Percentiles rank a stretch among this genome's conserved stretches.
phyloP scores from a whole-genome alignment of 2,888 invertebrate species.

The Didymodactylos carnosus region DNA sequence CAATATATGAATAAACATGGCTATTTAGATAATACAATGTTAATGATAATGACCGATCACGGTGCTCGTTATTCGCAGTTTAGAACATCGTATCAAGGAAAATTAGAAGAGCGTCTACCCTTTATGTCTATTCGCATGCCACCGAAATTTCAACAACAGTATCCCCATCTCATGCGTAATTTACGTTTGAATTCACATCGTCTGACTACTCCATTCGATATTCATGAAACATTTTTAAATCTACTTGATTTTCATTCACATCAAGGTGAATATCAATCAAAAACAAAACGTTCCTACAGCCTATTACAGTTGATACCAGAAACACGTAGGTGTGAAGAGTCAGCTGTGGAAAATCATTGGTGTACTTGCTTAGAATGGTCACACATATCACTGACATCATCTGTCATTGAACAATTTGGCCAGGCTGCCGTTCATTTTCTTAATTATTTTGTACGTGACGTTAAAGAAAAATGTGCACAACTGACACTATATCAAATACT shows the following conservation, averaged over 20 bases:
- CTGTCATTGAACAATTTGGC: slow-evolving; percentile 41
- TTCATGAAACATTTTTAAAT: slow-evolving; percentile 57
- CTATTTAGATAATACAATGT: slow-evolving; percentile 40
- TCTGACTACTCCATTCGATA: slow-evolving; percentile 63
- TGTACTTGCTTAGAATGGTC: slow-evolving; percentile 59
- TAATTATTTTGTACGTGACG: slow-evolving; percentile 42
- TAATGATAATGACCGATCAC: slow-evolving; percentile 63
- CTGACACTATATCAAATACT: slow-evolving; percentile 45
- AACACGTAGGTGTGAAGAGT: slow-evolving; percentile 53
- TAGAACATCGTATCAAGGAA: slow-evolving; percentile 53
- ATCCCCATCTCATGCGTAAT: slow-evolving; percentile 45
- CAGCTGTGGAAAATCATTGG: slow-evolving; percentile 62
- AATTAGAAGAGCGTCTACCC: slow-evolving; percentile 65
- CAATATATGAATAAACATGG: slow-evolving; percentile 18
- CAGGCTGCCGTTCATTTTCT: slow-evolving; percentile 45
- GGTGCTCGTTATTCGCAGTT: slow-evolving; percentile 69
- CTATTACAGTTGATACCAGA: slow-evolving; percentile 53
- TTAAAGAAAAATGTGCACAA: slow-evolving; percentile 20
- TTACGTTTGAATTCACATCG: slow-evolving; percentile 45
- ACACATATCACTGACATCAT: slow-evolving; percentile 41
- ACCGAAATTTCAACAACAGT: slow-evolving; percentile 46
- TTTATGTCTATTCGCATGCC: slow-evolving; percentile 56
- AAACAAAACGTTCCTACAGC: slow-evolving; percentile 36
- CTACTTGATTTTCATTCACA: slow-evolving; percentile 28
- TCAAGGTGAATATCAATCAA: not conserved